Evolutionary conservation across 2,888 invertebrate genomes (phyloP).

Genomic region (Monoplex corrugatus): DNA sequence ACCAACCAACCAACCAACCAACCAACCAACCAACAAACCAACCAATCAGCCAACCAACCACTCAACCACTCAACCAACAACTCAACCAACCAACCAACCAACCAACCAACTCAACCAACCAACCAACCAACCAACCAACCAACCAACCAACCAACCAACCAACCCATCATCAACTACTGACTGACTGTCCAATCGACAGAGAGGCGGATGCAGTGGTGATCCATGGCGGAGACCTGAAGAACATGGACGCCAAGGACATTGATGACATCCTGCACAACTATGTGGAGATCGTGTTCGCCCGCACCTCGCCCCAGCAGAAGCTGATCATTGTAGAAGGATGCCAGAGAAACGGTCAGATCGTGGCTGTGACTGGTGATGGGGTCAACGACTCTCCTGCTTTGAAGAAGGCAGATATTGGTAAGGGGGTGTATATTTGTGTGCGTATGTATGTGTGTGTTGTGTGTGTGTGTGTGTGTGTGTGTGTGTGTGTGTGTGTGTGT

Average conservation of each 20-base stretch:
- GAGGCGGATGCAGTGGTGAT: constrained; percentile 82
- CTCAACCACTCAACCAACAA: too few relatives aligned
- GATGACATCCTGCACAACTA: constrained; percentile 95
- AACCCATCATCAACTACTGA: too few relatives aligned
- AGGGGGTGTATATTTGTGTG: constrained; percentile 28
- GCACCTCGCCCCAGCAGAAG: constrained; percentile 95
- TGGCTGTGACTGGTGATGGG: constrained; percentile 94
- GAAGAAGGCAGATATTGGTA: constrained; percentile 87
- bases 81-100: too few relatives aligned
- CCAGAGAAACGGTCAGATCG: constrained; percentile 91
- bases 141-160: too few relatives aligned
- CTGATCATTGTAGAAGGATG: constrained; percentile 90
- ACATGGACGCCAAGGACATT: constrained; percentile 91
- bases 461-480: too few relatives aligned
- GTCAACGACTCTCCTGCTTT: constrained; percentile 93
- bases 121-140: too few relatives aligned
- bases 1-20: too few relatives aligned
- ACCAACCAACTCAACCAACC: too few relatives aligned
- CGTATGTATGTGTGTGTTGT: too few relatives aligned
- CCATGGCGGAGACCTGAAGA: constrained; percentile 87
- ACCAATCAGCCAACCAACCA: too few relatives aligned
- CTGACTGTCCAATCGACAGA: too few relatives aligned
- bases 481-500: neutral
- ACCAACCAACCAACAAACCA: too few relatives aligned
- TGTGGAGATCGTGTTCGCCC: constrained; percentile 97